Evolutionary conservation across 1,140 invertebrate species (phyloP).

Genomic region (Achatina immaculata): DNA sequence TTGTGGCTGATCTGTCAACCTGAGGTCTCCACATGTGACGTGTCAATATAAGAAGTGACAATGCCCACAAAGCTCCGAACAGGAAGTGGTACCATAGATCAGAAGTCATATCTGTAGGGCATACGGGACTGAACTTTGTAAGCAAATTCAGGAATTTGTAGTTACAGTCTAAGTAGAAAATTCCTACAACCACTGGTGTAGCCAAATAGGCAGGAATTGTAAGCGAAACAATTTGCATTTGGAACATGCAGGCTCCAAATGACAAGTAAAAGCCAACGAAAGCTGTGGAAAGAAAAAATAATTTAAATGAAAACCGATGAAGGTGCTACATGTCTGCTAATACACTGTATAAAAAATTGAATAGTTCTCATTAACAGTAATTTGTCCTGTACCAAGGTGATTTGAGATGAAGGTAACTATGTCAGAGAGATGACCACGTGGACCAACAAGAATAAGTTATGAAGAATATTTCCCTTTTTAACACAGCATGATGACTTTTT

Average conservation of each 20-base stretch:
- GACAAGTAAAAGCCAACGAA: conserved; percentile 55
- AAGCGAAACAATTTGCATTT: conserved; percentile 59
- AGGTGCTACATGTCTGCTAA: too few species aligned
- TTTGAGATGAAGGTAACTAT: too few species aligned
- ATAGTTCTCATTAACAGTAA: too few species aligned
- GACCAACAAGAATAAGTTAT: too few species aligned
- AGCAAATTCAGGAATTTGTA: background rate
- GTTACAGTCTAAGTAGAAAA: conserved; percentile 31
- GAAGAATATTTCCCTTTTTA: too few species aligned
- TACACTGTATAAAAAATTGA: too few species aligned
- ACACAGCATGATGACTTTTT: too few species aligned
- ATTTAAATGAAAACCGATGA: too few species aligned
- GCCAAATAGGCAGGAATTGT: conserved; percentile 53
- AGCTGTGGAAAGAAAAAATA: conserved; percentile 26
- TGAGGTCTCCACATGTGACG: conserved; percentile 97
- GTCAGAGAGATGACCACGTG: too few species aligned
- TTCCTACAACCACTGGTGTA: conserved; percentile 50
- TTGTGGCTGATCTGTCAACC: conserved; percentile 94
- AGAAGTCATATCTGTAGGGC: background rate
- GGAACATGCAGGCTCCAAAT: conserved; percentile 58
- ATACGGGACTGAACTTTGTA: background rate
- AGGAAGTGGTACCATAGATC: conserved; percentile 38
- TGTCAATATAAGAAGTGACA: conserved; percentile 95
- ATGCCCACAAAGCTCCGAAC: conserved; percentile 68
- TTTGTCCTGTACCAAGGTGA: too few species aligned